Base-by-base conservation (phyloP, 2,797 vertebrate genomes). In the Eupleurogrammus muticus region DNA sequence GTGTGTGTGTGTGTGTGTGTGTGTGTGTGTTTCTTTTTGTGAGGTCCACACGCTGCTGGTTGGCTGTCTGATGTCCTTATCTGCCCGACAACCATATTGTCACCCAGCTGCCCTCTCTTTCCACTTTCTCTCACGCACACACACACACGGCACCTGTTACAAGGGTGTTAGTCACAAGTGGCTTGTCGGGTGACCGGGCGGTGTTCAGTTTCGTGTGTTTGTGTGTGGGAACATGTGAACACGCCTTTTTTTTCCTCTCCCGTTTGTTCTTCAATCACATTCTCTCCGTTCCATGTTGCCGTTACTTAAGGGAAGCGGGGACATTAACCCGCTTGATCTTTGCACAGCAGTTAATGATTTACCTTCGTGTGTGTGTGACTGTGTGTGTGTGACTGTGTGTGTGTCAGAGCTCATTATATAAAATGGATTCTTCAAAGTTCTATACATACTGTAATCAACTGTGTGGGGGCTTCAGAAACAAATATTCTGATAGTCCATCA, bases 271-370 rank as follows among this genome's bases (percentile, higher is more conserved):
- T 67, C 66, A 65, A 3, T 28, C 73, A 46, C 72, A 59, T 58
- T 56, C 63, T 21, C 63, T 48, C 68, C 60, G 71, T 72, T 65
- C 55, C 69, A 80, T 62, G 28, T 28, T 28, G 3, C 3, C 28
- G 77, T 89, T 70, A 77, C 73, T 71, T 8, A 66, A 55, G 14
- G 46, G 51, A 49, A 54, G 47, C 42, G 2, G 38, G 79, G 71
- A 71, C 85, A 79, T 92, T 91, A 86, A 87, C 79, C 80, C 23
- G 16, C 5, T 14, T 2, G 52, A 62, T 81, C 66, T 75, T 65
- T 84, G 68, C 69, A 61, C 57, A 57, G 65, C 70, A 38, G 78
- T 84, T 79, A 85, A 88, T 82, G 80, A 82, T 87, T 85, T 66
- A 17, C 60, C 60, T 53, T 44, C 11, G 9, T 44, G 46, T 65